These are phyloP conservation scores for Chamaetylas fuelleborni DNA, from an alignment of 2,113 vertebrate species.

Conservation along the genomic window DNA sequence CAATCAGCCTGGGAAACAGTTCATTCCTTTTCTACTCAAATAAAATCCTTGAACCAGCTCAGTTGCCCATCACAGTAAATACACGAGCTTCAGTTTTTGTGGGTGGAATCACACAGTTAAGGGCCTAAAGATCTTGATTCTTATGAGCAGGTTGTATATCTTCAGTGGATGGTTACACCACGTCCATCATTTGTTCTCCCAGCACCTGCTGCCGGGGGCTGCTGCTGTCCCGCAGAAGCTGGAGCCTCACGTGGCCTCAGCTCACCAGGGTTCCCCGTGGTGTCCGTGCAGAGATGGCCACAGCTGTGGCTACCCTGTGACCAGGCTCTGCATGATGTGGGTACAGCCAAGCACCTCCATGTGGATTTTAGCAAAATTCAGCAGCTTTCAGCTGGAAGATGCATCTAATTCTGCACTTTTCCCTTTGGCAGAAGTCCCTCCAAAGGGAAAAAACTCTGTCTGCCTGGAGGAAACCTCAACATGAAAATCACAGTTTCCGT, in stretches of 20 bases:
- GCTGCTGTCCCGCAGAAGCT: background rate
- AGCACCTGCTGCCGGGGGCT: background rate
- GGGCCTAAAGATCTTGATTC: background rate
- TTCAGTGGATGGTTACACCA: background rate
- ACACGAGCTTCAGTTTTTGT: background rate
- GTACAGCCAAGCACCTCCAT: background rate
- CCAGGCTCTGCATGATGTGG: rapidly evolving
- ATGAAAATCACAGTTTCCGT: rapidly evolving
- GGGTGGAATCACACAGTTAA: background rate
- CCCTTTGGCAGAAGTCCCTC: background rate
- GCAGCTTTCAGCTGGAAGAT: background rate
- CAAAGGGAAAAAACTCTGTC: background rate
- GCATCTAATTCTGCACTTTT: background rate
- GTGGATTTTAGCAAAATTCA: background rate
- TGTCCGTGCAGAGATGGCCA: background rate
- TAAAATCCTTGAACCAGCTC: background rate
- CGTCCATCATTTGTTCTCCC: background rate
- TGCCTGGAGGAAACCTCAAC: background rate
- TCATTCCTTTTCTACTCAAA: background rate
- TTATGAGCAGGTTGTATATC: rapidly evolving
- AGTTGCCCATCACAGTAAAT: background rate
- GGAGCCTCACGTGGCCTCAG: background rate
- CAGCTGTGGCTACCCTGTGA: background rate
- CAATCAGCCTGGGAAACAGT: background rate
- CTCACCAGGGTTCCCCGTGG: background rate